Percentiles rank a stretch among this genome's conserved stretches.
Evolutionary conservation across 1,140 invertebrate species (phyloP).

Genomic region (Andricus grossulariae): DNA sequence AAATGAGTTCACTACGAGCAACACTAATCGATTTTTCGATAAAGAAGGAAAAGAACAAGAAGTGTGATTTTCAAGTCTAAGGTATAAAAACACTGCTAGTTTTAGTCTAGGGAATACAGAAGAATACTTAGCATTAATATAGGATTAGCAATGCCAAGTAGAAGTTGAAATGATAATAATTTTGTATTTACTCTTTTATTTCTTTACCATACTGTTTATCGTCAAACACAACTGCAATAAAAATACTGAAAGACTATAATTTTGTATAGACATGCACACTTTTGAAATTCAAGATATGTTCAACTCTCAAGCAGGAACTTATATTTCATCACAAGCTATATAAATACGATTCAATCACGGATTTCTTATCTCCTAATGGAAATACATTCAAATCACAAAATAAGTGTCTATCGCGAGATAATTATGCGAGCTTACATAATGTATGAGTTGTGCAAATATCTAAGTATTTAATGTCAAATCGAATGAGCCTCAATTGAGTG

Average conservation of each 20-base stretch:
- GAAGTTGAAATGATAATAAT: no score
- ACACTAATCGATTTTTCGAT: background rate
- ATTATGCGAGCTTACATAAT: constrained; percentile 4
- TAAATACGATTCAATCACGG: constrained; percentile 1
- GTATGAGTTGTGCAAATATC: background rate
- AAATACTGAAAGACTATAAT: background rate
- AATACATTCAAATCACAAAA: constrained; percentile 13
- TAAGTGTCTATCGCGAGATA: background rate
- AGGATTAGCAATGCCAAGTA: no score
- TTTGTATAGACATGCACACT: background rate
- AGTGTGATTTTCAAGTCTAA: background rate
- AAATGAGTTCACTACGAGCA: background rate
- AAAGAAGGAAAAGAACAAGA: background rate
- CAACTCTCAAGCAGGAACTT: background rate
- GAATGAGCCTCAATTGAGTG: background rate
- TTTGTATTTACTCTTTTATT: no score
- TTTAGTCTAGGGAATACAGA: no score
- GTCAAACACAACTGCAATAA: background rate
- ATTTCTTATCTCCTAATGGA: background rate
- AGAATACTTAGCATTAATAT: no score
- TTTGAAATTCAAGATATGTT: constrained; percentile 12
- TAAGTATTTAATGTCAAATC: constrained; percentile 12
- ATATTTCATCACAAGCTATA: background rate
- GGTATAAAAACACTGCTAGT: background rate
- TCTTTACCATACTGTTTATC: background rate